A percentile compares a stretch with the other conserved stretches of the same genome.
These are phyloP conservation scores for Ifrita kowaldi DNA, from an alignment of 2,113 vertebrate genomes.

Conservation along the genomic window DNA sequence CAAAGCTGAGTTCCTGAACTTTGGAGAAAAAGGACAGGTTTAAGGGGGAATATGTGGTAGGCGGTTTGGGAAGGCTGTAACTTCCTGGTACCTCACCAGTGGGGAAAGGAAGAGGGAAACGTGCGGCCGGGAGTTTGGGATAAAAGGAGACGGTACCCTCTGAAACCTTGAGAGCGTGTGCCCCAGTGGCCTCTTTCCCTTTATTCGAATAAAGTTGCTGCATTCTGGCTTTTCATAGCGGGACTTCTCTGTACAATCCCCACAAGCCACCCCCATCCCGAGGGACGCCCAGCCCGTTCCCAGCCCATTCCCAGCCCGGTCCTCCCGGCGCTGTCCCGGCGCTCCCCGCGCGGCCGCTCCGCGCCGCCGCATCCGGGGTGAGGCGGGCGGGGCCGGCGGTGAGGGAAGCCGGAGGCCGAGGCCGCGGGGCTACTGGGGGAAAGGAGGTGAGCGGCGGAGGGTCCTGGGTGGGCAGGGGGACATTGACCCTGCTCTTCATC, in stretches of 20 bases:
- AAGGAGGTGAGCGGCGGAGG: background rate
- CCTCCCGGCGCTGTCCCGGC: background rate
- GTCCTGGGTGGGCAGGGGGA: rapidly evolving
- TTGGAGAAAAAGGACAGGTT: background rate
- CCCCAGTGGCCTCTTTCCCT: background rate
- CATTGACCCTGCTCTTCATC: background rate
- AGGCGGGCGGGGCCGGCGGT: background rate
- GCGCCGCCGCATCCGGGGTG: background rate
- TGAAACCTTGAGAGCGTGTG: background rate
- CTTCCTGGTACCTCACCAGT: background rate
- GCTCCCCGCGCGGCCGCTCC: background rate
- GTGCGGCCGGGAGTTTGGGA: background rate
- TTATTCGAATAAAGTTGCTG: no score
- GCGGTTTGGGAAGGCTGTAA: background rate
- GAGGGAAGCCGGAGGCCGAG: background rate
- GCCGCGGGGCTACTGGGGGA: background rate
- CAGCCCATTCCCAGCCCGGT: background rate
- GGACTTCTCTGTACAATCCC: background rate
- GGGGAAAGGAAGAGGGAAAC: background rate
- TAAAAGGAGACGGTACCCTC: background rate
- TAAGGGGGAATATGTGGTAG: rapidly evolving
- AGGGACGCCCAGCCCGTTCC: no score
- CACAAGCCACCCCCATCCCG: no score
- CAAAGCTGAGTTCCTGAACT: background rate
- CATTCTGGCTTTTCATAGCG: background rate